phyloP scores from a whole-genome alignment of 2,797 vertebrate species.

The Hypotaenidia okinawae region DNA sequence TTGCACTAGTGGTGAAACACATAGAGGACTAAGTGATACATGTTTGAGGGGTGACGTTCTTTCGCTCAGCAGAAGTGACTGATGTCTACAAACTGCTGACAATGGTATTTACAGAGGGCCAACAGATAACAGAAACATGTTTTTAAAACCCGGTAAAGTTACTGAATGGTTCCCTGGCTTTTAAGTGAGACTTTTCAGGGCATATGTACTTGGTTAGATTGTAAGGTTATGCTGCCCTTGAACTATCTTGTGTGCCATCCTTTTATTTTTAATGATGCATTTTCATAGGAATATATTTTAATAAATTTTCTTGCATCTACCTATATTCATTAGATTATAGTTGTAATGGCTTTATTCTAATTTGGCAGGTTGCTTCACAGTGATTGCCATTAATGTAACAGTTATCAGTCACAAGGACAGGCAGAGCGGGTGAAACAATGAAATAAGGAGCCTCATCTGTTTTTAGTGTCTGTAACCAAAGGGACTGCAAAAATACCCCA shows the following conservation, averaged over 20 bases:
- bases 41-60: background rate
- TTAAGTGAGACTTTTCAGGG: background rate
- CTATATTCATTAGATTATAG: background rate
- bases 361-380: background rate
- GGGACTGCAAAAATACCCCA: constrained; percentile 6
- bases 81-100: background rate
- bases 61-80: background rate
- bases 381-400: background rate
- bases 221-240: background rate
- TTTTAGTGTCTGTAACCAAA: constrained; percentile 37
- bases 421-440: background rate
- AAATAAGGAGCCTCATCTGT: background rate
- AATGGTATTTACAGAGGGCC: background rate
- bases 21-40: background rate
- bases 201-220: background rate
- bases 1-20: background rate
- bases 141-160: background rate
- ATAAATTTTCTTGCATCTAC: background rate
- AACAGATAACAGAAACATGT: background rate
- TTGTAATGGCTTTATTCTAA: constrained; percentile 25
- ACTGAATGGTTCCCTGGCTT: background rate
- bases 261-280: background rate
- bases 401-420: background rate
- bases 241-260: background rate
- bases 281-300: background rate